Base-by-base conservation (phyloP, 2,797 vertebrate species). In the Hybognathus amarus region DNA sequence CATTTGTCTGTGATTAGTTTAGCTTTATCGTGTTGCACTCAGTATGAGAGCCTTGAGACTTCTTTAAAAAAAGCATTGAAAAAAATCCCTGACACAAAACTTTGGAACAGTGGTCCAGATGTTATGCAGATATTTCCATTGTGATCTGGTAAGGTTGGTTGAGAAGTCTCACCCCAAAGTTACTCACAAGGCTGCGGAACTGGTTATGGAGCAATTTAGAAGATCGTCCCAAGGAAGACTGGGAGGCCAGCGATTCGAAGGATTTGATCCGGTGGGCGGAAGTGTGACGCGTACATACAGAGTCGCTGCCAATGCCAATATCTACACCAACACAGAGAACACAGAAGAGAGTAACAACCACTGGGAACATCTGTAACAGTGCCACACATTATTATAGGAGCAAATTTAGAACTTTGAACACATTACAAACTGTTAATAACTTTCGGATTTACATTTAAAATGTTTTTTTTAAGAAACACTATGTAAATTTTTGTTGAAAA, bases 251-350 rank as follows among this genome's bases (percentile, higher is more conserved):
- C 45, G 97, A 98, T 92, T 99, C 97, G 2, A 98, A 97, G 0
- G 98, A 98, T 89, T 98, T 99, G 92, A 97, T 98, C 87, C 97
- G 95, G 85, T 96, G 92, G 63, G 96, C 93, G 1, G 96, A 96
- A 68, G 95, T 89, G 85, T 90, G 96, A 11, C 96, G 95, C 42
- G 91, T 91, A 6, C 96, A 97, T 88, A 94, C 95, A 17, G 95
- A 94, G 90, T 98, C 97, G 75, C 95, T 96, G 80, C 96, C 95
- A 67, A 95, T 94, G 12, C 95, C 95, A 54, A 96, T 94, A 87
- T 96, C 96, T 97, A 92, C 3, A 33, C 38, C 8, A 68, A 83
- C 24, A 77, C 15, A 54, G 61, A 89, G 42, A 56, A 63, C 50
- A 63, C 12, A 84, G 4, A 77, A 22, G 5, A 63, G 18, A 45